Evolutionary conservation across 2,888 invertebrate genomes (phyloP).

Genomic region (Nudaria mundana): DNA sequence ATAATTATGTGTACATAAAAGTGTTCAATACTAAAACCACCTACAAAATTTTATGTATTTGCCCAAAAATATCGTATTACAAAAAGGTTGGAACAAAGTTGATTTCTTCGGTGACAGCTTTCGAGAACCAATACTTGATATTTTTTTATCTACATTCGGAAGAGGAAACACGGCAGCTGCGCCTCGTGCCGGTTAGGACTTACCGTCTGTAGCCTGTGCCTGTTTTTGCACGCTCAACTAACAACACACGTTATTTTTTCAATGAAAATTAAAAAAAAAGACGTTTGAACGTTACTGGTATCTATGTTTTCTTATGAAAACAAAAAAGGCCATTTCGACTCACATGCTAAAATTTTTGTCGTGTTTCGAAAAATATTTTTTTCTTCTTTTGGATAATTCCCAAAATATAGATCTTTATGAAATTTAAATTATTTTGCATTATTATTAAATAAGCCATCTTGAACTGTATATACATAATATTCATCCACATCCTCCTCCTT

Average conservation of each 20-base stretch:
- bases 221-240: conserved; percentile 68
- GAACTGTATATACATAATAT: no score
- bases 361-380: no score
- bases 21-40: no score
- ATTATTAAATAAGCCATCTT: no score
- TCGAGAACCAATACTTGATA: conserved; percentile 53
- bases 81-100: conserved; percentile 30
- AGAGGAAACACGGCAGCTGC: conserved; percentile 78
- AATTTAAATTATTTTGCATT: no score
- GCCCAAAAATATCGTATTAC: conserved; percentile 24
- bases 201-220: conserved; percentile 41
- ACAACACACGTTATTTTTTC: conserved; percentile 50
- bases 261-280: conserved; percentile 30
- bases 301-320: conserved; percentile 26
- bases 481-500: no score
- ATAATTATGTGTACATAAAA: no score
- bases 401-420: no score
- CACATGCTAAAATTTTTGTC: conserved; percentile 21
- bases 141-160: conserved; percentile 57
- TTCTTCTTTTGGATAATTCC: no score
- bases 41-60: conserved; percentile 12
- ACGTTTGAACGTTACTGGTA: conserved; percentile 46
- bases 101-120: conserved; percentile 66
- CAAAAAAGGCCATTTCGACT: conserved; percentile 28
- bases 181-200: conserved; percentile 64